These are phyloP conservation scores for Macaca mulatta DNA, from an alignment of 2,113 vertebrate species.

Conservation along the genomic window DNA sequence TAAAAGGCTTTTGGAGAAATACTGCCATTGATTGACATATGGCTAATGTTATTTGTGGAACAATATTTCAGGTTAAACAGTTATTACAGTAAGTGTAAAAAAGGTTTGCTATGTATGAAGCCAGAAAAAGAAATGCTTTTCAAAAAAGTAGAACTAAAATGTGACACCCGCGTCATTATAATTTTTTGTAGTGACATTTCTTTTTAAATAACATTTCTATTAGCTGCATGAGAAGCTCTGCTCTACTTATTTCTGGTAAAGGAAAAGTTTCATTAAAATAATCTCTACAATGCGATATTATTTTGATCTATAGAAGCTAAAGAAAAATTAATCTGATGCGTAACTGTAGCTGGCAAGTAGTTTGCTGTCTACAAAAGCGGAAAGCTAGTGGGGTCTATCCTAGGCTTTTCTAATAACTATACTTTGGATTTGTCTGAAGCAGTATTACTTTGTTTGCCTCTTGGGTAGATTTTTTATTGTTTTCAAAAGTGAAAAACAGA, in stretches of 20 bases:
- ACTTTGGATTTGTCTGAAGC: neutral
- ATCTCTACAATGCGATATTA: neutral
- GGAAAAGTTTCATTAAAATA: neutral
- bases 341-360: neutral
- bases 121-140: neutral
- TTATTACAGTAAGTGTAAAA: neutral
- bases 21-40: neutral
- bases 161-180: neutral
- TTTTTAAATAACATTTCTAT: slow-evolving; percentile 14
- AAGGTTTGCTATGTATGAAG: neutral
- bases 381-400: neutral
- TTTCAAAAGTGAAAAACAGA: neutral
- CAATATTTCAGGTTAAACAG: neutral
- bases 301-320: neutral
- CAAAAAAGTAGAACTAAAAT: neutral
- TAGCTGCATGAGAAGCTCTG: neutral
- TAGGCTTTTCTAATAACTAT: neutral
- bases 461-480: neutral
- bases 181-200: neutral
- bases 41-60: neutral
- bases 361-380: neutral
- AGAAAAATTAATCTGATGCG: neutral
- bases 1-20: neutral
- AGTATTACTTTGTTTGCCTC: neutral
- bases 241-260: neutral